Conservation (phyloP, 2,888 invertebrate genomes). For the Trichacis sp. region DNA sequence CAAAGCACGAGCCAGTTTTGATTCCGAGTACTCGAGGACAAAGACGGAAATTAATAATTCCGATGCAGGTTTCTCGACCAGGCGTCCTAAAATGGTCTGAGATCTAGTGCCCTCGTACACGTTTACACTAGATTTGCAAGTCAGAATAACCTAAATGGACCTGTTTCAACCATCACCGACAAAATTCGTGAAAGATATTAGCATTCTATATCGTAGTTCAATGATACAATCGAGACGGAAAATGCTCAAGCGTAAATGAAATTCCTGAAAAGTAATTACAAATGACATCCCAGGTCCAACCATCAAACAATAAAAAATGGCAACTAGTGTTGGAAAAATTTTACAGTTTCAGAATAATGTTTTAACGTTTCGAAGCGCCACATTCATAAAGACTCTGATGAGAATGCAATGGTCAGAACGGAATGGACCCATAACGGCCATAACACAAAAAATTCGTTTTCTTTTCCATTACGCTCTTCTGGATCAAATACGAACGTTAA, state of each 20-base stretch:
- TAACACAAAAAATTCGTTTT: neutral
- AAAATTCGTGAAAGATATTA: constrained; percentile 9
- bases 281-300: neutral
- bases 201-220: neutral
- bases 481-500: neutral
- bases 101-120: constrained; percentile 11
- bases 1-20: too few relatives aligned
- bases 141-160: constrained; percentile 9
- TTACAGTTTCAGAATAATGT: too few relatives aligned
- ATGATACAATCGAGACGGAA: neutral
- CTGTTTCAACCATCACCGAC: constrained; percentile 11
- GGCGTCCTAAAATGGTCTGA: constrained; percentile 4
- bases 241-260: neutral
- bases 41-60: constrained; percentile 8
- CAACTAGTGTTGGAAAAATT: too few relatives aligned
- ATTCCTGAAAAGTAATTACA: neutral
- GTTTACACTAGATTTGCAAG: constrained; percentile 17
- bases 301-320: too few relatives aligned
- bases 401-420: neutral
- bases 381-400: neutral
- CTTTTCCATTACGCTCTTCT: neutral
- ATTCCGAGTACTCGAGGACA: neutral
- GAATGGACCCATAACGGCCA: neutral
- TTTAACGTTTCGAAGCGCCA: too few relatives aligned
- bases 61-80: constrained; percentile 8